Evolutionary conservation across 2,888 invertebrate species (phyloP).

Genomic region (Diploptera punctata): DNA sequence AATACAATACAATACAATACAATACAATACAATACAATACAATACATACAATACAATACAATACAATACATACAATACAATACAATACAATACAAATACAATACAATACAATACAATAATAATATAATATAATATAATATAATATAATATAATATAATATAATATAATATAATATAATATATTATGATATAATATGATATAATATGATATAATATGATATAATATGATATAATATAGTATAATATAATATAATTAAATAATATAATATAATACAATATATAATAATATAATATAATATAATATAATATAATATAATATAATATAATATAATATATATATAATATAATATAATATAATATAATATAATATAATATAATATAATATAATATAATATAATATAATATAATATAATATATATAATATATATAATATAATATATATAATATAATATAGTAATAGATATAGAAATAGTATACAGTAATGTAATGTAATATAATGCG

Average conservation of each 20-base stretch:
- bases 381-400: background rate
- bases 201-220: background rate
- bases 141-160: background rate
- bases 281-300: background rate
- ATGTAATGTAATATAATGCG: background rate
- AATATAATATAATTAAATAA: background rate
- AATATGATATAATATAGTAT: background rate
- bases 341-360: background rate
- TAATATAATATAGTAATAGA: no score
- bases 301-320: background rate
- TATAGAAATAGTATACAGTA: background rate
- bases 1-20: no score
- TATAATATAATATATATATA: no score
- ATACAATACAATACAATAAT: no score
- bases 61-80: no score
- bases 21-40: no score
- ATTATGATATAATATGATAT: background rate
- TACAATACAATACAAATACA: no score
- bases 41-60: no score
- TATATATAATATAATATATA: background rate
- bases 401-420: background rate
- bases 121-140: background rate
- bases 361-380: background rate
- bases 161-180: background rate
- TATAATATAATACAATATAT: no score